Base-by-base conservation (phyloP, 2,888 invertebrate species). In the Eurytoma californica region DNA sequence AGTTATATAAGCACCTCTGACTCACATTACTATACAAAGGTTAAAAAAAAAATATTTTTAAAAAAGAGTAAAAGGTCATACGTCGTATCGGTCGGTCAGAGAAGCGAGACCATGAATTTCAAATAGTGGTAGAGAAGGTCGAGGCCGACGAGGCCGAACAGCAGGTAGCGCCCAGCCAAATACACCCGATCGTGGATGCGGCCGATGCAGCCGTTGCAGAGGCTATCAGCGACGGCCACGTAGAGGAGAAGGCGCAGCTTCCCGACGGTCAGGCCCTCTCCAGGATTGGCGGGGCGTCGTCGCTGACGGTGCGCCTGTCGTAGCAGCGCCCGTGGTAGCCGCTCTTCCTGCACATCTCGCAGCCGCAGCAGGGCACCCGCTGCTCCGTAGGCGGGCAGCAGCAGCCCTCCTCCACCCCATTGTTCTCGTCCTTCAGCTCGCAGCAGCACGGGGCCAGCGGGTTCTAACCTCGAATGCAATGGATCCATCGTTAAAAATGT, bases 301-400 rank as follows among this genome's bases (percentile, higher is more conserved):
- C 68, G 68, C 24, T 20, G 24, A 20, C 57, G 14, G 67, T 14
- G 3, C 68, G 61, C 14, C 30, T 53, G 49, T 65, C 73, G 63
- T 63, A 80, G 55, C 78, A 78, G 3, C 72, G 47, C 5, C 80
- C 72, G 66, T 79, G 76, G 16, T 63, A 81, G 24, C 79, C 79
- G 28, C 13, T 53, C 18, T 79, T 72, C 0, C 18, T 49, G 55
- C 81, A 81, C 9, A 63, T 7, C 2, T 79, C 76, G 47, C 81
- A 81, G 20, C 79, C 69, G 57, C 81, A 81, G 0, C n/a, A 20
- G 13, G 78, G 72, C 0, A 5, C 30, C 3, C 75, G 72, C 3
- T 60, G 58, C 28, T 61, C 72, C 16, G 16, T 7, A 0, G 78
- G 75, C 9, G 72, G 77, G 47, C 80, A 81, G 4, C 79, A 72